These are phyloP conservation scores for Holacanthella duospinosa DNA, from an alignment of 2,888 invertebrate genomes.

Conservation along the genomic window DNA sequence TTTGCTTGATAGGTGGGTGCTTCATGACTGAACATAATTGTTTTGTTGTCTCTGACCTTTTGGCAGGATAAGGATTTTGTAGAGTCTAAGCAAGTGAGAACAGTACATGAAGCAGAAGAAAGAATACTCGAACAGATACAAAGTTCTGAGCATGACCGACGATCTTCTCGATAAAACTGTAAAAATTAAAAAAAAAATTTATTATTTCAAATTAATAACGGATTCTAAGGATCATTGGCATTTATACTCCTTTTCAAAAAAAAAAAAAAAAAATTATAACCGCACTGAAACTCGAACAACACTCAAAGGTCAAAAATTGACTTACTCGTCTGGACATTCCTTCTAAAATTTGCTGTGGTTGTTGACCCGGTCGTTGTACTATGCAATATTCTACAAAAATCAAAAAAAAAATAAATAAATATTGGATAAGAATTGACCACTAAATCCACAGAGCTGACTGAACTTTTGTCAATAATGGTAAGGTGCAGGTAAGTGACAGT, in stretches of 20 bases:
- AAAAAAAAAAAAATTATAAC: not conserved
- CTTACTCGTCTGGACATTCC: conserved; percentile 75
- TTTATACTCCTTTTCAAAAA: no score
- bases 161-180: conserved; percentile 70
- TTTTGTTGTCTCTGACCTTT: conserved; percentile 6
- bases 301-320: conserved; percentile 23
- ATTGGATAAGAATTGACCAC: no score
- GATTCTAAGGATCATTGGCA: no score
- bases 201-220: no score
- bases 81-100: conserved; percentile 68
- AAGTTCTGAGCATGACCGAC: conserved; percentile 79
- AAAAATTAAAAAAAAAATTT: conserved; percentile 35
- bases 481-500: no score
- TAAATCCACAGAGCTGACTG: no score
- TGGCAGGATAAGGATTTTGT: conserved; percentile 54
- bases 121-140: conserved; percentile 73
- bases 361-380: conserved; percentile 69
- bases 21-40: conserved; percentile 79
- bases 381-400: conserved; percentile 61
- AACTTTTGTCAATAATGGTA: no score
- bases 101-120: conserved; percentile 60
- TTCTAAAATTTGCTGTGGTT: conserved; percentile 73
- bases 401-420: not conserved
- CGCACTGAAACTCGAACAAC: not conserved
- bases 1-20: conserved; percentile 83